Percentiles rank a stretch among this genome's conserved stretches.
phyloP scores from a whole-genome alignment of 2,888 invertebrate species.

The Allolobophora icterica region DNA sequence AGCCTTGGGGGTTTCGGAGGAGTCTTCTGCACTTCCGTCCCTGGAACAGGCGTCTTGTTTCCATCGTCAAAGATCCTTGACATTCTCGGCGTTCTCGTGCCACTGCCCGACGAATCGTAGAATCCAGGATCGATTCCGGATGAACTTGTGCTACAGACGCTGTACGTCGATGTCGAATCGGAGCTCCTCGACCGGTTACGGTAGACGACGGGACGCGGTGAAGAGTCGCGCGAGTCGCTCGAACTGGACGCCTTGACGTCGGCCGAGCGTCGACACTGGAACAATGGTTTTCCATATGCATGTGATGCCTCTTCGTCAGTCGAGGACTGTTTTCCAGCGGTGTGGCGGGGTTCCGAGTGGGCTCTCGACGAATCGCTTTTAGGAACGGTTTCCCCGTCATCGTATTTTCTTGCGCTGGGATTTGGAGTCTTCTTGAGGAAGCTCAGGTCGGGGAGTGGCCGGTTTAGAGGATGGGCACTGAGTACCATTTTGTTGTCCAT shows the following conservation, averaged over 20 bases:
- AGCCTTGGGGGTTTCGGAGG: conserved; percentile 41
- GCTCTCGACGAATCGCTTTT: not conserved
- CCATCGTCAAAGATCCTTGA: conserved; percentile 14
- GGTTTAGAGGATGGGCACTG: conserved; percentile 40
- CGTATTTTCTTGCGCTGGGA: conserved; percentile 1
- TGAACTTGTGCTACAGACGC: conserved; percentile 48
- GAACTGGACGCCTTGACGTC: conserved; percentile 22
- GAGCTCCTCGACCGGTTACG: conserved; percentile 34
- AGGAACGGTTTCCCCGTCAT: not conserved
- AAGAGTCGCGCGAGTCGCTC: conserved; percentile 38
- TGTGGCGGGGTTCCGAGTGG: not conserved
- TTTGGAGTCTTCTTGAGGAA: conserved; percentile 46
- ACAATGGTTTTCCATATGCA: not conserved
- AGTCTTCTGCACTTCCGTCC: not conserved
- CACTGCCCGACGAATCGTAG: conserved; percentile 37
- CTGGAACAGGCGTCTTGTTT: not conserved
- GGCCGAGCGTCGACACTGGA: not conserved
- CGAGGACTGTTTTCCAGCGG: not conserved
- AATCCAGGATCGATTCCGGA: conserved; percentile 51
- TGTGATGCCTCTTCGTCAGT: not conserved
- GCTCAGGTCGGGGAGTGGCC: conserved; percentile 49
- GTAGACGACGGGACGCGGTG: conserved; percentile 24
- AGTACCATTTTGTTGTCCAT: conserved; percentile 26
- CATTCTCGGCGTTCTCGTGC: not conserved
- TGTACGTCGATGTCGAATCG: conserved; percentile 35